Percentiles rank a stretch among this genome's conserved stretches.
Conservation (phyloP, 2,888 invertebrate genomes). For the Limnephilus lunatus region DNA sequence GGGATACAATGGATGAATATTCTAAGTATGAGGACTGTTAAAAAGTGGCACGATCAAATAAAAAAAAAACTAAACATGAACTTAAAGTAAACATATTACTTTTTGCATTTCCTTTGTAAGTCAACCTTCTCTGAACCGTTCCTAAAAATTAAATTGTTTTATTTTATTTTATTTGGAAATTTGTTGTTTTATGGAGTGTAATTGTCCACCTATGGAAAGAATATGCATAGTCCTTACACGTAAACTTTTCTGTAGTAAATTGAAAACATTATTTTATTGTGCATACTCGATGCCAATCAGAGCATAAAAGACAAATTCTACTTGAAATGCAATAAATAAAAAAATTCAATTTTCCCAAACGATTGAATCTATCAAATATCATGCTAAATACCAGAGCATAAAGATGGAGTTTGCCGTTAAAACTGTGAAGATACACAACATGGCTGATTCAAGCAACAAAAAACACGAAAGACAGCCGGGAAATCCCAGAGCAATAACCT, state of each 20-base stretch:
- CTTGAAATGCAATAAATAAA: neutral
- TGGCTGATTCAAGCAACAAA: neutral
- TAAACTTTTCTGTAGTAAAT: neutral
- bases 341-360: neutral
- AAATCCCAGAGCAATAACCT: constrained; percentile 57
- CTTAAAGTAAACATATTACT: no score
- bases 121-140: no score
- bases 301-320: neutral
- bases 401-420: neutral
- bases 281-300: neutral
- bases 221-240: neutral
- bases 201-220: neutral
- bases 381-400: neutral
- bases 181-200: no score
- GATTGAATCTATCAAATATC: neutral
- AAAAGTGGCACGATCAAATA: no score
- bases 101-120: no score
- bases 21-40: no score
- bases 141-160: no score
- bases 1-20: no score
- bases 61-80: no score
- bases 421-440: neutral
- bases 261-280: neutral
- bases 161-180: no score
- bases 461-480: constrained; percentile 10